Evolutionary conservation across 2,113 vertebrate species (phyloP).

Genomic region (Osmerus eperlanus): DNA sequence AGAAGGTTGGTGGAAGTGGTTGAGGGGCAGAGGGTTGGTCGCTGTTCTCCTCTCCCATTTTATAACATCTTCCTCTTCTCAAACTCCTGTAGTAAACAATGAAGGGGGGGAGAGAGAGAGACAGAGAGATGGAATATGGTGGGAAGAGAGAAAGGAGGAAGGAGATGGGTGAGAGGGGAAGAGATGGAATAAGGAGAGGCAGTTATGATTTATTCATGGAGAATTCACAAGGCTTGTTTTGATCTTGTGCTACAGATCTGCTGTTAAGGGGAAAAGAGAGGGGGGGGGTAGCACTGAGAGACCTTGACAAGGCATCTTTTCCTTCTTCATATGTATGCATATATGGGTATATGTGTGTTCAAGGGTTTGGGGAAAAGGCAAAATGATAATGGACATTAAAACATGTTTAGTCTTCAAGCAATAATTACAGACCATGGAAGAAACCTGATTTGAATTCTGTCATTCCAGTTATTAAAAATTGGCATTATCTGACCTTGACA

Average conservation of each 20-base stretch:
- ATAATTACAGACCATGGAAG: too few species aligned
- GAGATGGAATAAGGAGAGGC: slow-evolving; percentile 1
- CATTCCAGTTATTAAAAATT: too few species aligned
- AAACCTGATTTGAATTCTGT: too few species aligned
- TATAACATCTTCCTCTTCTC: slow-evolving; percentile 81
- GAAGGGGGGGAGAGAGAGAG: slow-evolving; percentile 17
- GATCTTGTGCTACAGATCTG: slow-evolving; percentile 47
- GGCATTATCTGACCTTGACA: too few species aligned
- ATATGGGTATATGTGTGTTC: slow-evolving; percentile 17
- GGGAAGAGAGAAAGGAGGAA: slow-evolving; percentile 17
- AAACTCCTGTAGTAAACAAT: slow-evolving; percentile 67
- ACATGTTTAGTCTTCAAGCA: neutral
- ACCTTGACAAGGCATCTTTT: slow-evolving; percentile 8
- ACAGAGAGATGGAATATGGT: neutral
- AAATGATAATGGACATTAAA: neutral
- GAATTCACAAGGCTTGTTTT: slow-evolving; percentile 56
- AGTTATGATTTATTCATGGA: slow-evolving; percentile 58
- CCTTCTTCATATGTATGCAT: slow-evolving; percentile 12
- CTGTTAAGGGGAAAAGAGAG: slow-evolving; percentile 22
- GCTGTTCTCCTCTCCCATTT: slow-evolving; percentile 29
- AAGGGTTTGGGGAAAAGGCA: neutral
- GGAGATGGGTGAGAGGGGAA: slow-evolving; percentile 28
- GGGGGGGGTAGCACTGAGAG: slow-evolving; percentile 19
- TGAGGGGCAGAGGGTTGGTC: slow-evolving; percentile 25
- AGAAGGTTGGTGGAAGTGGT: slow-evolving; percentile 33